Evolutionary conservation across 2,113 vertebrate genomes (phyloP).

Genomic region (Calidris pugnax): DNA sequence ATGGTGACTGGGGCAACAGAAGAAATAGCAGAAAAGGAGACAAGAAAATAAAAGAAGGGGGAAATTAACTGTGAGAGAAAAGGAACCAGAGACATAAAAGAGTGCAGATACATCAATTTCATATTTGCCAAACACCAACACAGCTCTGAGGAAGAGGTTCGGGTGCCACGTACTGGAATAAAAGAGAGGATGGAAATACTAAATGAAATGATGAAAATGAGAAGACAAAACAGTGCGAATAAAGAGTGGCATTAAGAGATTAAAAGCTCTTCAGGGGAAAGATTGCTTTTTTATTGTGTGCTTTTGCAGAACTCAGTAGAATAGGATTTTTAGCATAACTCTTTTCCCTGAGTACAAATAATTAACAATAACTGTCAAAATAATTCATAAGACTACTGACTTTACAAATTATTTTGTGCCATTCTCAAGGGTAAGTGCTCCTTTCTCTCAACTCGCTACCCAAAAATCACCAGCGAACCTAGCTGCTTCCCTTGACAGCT

Average conservation of each 20-base stretch:
- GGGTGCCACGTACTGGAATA: not conserved
- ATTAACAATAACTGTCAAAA: conserved; percentile 49
- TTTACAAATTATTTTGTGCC: conserved; percentile 14
- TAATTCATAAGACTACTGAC: conserved; percentile 34
- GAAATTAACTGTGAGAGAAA: not conserved
- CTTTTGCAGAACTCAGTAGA: not conserved
- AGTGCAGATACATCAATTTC: not conserved
- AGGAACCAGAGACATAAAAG: not conserved
- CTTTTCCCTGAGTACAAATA: conserved; percentile 40
- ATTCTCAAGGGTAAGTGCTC: conserved; percentile 26
- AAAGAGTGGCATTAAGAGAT: not conserved
- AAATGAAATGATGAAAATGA: not conserved
- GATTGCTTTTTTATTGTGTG: not conserved
- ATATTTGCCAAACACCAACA: not conserved
- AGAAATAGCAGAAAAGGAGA: not conserved
- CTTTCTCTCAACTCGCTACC: not conserved
- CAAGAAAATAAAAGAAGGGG: not conserved
- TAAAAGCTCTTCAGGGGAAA: not conserved
- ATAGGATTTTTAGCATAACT: not conserved
- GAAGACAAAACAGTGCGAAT: not conserved
- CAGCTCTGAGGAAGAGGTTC: not conserved
- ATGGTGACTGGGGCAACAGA: not conserved
- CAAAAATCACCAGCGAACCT: not conserved
- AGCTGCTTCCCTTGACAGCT: not conserved
- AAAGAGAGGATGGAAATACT: not conserved